phyloP scores from a whole-genome alignment of 2,888 invertebrate genomes.

The Nemotelus nigrinus region DNA sequence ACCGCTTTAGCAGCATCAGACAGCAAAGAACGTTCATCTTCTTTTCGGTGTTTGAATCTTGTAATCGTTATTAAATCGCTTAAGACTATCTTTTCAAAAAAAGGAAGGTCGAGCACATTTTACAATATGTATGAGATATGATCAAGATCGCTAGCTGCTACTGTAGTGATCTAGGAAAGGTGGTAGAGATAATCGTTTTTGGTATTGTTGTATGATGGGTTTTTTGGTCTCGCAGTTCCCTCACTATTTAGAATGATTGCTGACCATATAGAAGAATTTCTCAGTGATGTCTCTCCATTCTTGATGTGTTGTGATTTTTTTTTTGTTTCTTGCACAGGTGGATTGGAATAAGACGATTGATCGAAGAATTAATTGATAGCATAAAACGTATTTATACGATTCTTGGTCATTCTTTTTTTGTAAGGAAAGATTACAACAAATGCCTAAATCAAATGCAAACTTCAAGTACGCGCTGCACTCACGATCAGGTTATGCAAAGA shows the following conservation, averaged over 20 bases:
- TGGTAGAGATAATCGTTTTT: constrained; percentile 9
- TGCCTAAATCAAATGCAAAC: no score
- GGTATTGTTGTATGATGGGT: neutral
- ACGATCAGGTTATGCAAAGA: no score
- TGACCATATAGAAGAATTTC: neutral
- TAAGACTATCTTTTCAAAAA: constrained; percentile 10
- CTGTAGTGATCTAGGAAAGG: constrained; percentile 15
- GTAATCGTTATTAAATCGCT: neutral
- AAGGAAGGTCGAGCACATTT: constrained; percentile 28
- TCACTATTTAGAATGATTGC: neutral
- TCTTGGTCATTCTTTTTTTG: constrained; percentile 15
- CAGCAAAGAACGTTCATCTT: neutral
- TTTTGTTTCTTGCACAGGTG: no score
- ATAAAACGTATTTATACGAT: constrained; percentile 30
- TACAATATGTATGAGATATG: neutral
- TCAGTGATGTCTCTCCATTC: neutral
- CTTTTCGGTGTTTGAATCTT: constrained; percentile 20
- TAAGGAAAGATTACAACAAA: neutral
- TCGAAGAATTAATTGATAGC: constrained; percentile 41
- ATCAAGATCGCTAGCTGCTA: neutral
- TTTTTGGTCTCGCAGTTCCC: neutral
- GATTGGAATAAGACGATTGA: neutral
- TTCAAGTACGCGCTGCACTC: no score
- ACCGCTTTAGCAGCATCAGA: neutral
- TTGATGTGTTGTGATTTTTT: no score